These are phyloP conservation scores for Pempheris klunzingeri DNA, from an alignment of 2,797 vertebrate species.

Conservation along the genomic window DNA sequence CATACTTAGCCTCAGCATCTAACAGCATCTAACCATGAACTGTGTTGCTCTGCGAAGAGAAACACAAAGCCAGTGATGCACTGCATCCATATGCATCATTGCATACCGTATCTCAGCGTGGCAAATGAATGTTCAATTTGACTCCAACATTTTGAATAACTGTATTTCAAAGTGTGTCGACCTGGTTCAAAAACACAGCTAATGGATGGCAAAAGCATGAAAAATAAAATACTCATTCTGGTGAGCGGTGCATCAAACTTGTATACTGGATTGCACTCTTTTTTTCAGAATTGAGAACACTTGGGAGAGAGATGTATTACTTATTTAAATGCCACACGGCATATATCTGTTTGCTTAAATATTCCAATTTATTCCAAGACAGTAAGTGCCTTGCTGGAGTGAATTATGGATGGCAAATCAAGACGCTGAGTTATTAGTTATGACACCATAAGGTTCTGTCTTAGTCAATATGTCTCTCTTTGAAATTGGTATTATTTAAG, in stretches of 20 bases:
- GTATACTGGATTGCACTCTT: conserved; percentile 74
- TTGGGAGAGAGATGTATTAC: conserved; percentile 77
- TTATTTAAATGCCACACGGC: conserved; percentile 85
- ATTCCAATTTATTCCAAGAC: conserved; percentile 85
- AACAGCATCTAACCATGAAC: conserved; percentile 34
- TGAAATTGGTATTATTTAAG: conserved; percentile 60
- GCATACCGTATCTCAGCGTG: conserved; percentile 53
- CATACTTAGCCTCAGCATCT: not conserved
- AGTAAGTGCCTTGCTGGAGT: conserved; percentile 84
- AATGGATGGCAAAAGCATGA: conserved; percentile 80
- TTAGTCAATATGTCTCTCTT: conserved; percentile 68
- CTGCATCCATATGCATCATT: conserved; percentile 57
- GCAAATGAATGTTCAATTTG: conserved; percentile 69
- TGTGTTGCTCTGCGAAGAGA: conserved; percentile 13
- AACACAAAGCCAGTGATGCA: conserved; percentile 21
- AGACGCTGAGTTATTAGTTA: conserved; percentile 83
- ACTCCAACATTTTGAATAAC: conserved; percentile 72
- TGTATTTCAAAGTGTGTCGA: conserved; percentile 74
- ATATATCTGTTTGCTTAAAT: conserved; percentile 86
- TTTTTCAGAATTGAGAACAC: conserved; percentile 75
- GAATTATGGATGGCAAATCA: conserved; percentile 86
- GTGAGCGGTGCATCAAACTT: conserved; percentile 75
- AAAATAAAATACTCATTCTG: conserved; percentile 79
- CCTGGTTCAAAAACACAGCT: conserved; percentile 74
- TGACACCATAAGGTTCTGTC: conserved; percentile 78